Percentiles rank a stretch among this genome's conserved stretches.
These are phyloP conservation scores for Anguilla obscura DNA, from an alignment of 2,797 vertebrate species.

Conservation along the genomic window DNA sequence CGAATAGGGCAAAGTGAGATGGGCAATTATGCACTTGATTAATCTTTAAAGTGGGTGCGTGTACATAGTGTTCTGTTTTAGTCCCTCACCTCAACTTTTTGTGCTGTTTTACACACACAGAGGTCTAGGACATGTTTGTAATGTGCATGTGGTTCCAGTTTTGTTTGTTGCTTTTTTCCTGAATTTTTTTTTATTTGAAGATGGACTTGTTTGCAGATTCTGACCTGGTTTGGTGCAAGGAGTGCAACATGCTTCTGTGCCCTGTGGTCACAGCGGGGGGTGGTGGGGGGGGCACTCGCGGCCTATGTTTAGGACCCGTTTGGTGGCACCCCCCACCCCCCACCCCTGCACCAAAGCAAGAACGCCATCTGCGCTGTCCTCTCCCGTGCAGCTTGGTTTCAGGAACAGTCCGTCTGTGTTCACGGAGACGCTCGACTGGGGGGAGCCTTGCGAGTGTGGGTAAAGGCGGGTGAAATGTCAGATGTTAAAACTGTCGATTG, in stretches of 20 bases:
- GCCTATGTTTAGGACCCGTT: not conserved
- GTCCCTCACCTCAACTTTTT: not conserved
- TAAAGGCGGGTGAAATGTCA: not conserved
- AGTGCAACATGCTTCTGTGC: not conserved
- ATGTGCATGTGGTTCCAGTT: not conserved
- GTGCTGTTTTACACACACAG: not conserved
- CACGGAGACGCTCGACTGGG: not conserved
- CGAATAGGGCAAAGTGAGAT: not conserved
- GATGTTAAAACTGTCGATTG: conserved; percentile 11
- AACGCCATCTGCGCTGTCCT: not conserved
- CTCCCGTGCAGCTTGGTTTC: not conserved
- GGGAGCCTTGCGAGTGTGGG: not conserved
- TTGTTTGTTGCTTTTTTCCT: not conserved
- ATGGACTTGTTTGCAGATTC: not conserved
- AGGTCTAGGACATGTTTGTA: not conserved
- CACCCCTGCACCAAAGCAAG: not conserved
- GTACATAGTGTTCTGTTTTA: conserved; percentile 13
- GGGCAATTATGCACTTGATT: conserved; percentile 26
- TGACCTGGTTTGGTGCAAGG: not conserved
- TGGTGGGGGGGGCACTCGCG: not conserved
- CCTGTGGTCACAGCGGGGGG: not conserved
- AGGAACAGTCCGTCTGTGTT: not conserved
- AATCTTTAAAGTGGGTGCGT: conserved; percentile 25
- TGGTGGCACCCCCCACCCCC: not conserved
- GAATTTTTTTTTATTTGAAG: not conserved